A percentile compares a stretch with the other conserved stretches of the same genome.
Conservation (phyloP, 2,888 invertebrate species). For the Bellardia pandia region DNA sequence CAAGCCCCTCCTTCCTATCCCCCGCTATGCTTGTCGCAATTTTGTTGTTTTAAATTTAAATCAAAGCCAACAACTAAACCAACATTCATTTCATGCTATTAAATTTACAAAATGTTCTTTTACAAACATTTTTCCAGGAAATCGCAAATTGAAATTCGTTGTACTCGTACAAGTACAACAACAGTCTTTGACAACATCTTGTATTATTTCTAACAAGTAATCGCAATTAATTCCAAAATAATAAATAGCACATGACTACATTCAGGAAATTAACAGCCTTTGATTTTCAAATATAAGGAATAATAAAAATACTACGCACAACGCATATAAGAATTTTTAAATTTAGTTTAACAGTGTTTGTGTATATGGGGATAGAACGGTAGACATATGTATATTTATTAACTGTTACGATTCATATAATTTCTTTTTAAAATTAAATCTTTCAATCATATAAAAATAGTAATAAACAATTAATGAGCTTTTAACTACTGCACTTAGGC, state of each 20-base stretch:
- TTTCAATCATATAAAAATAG: neutral
- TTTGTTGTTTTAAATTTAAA: neutral
- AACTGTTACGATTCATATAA: neutral
- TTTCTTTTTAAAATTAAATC: neutral
- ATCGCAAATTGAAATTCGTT: constrained; percentile 1
- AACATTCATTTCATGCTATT: neutral
- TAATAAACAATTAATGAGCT: neutral
- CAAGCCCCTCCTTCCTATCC: too few species aligned
- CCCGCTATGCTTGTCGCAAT: neutral
- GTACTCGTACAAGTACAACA: neutral
- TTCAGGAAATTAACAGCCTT: neutral
- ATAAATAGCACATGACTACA: constrained; percentile 2
- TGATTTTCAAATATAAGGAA: neutral
- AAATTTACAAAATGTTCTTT: neutral
- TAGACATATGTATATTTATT: neutral
- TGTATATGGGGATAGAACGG: neutral
- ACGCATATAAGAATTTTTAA: neutral
- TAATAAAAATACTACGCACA: neutral
- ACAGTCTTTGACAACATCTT: neutral
- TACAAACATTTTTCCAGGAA: neutral
- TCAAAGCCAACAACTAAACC: neutral
- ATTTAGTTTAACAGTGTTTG: neutral
- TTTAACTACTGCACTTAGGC: neutral
- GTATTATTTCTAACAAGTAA: neutral
- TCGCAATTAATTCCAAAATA: constrained; percentile 7